Evolutionary conservation across 1,140 invertebrate genomes (phyloP).

Genomic region (Eupristina koningsbergeri): DNA sequence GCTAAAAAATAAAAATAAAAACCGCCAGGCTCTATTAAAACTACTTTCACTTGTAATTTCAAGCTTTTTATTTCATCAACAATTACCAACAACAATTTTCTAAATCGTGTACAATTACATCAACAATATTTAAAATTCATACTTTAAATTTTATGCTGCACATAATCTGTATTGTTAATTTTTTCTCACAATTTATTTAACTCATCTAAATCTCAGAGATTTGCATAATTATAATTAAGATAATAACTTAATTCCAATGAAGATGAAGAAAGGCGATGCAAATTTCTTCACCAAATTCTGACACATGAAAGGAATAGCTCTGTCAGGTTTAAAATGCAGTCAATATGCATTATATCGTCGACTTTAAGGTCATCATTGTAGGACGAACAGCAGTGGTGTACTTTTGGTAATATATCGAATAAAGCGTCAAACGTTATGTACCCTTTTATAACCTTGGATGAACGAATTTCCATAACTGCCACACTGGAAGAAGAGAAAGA

Average conservation of each 20-base stretch:
- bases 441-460: conserved; percentile 17
- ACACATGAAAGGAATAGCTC: neutral
- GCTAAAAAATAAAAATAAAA: too few species aligned
- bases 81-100: too few species aligned
- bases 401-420: conserved; percentile 29
- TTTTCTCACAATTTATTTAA: too few species aligned
- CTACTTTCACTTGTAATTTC: too few species aligned
- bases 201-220: too few species aligned
- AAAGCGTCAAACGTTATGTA: conserved; percentile 15
- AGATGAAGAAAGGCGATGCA: neutral
- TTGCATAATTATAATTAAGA: neutral
- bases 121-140: too few species aligned
- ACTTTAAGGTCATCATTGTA: conserved; percentile 4
- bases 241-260: neutral
- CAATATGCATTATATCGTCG: neutral
- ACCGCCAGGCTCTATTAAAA: too few species aligned
- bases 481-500: neutral
- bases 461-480: conserved; percentile 45
- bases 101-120: too few species aligned
- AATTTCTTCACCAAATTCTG: neutral
- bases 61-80: too few species aligned
- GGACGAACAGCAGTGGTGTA: neutral
- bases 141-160: too few species aligned
- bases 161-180: too few species aligned
- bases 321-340: neutral